phyloP scores from a whole-genome alignment of 2,797 vertebrate genomes.

The Lepilemur septentrionalis region DNA sequence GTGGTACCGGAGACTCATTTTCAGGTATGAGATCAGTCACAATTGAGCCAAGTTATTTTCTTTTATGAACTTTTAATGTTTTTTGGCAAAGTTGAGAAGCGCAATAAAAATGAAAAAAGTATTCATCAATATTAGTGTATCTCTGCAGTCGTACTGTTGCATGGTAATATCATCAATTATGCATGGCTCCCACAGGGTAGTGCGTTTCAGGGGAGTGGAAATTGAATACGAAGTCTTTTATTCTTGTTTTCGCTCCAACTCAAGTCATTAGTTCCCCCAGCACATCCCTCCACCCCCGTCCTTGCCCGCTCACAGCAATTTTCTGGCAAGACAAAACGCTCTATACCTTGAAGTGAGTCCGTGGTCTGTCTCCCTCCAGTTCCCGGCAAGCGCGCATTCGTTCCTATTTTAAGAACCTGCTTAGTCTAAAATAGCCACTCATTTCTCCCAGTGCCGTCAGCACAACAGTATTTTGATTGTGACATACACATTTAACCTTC shows the following conservation, averaged over 20 bases:
- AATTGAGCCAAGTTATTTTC: conserved; percentile 65
- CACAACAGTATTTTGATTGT: not conserved
- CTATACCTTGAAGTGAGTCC: not conserved
- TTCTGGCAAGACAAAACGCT: not conserved
- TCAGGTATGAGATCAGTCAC: conserved; percentile 52
- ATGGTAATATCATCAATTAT: conserved; percentile 36
- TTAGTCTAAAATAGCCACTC: not conserved
- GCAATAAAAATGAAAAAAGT: conserved; percentile 68
- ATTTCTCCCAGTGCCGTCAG: not conserved
- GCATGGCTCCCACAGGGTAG: conserved; percentile 21
- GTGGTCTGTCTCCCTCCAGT: conserved; percentile 15
- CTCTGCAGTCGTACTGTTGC: not conserved
- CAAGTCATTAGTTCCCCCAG: not conserved
- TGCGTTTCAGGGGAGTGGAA: conserved; percentile 44
- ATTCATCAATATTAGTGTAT: conserved; percentile 22
- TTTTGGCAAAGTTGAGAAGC: conserved; percentile 32
- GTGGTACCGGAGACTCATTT: not conserved
- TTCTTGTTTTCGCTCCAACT: conserved; percentile 39
- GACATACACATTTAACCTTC: not conserved
- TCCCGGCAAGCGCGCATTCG: not conserved
- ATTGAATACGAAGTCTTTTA: conserved; percentile 19
- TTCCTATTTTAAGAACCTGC: conserved; percentile 6
- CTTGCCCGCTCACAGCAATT: not conserved
- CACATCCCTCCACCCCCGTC: not conserved
- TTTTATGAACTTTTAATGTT: conserved; percentile 71